Evolutionary conservation across 2,113 vertebrate genomes (phyloP).

Genomic region (Ameiurus melas): DNA sequence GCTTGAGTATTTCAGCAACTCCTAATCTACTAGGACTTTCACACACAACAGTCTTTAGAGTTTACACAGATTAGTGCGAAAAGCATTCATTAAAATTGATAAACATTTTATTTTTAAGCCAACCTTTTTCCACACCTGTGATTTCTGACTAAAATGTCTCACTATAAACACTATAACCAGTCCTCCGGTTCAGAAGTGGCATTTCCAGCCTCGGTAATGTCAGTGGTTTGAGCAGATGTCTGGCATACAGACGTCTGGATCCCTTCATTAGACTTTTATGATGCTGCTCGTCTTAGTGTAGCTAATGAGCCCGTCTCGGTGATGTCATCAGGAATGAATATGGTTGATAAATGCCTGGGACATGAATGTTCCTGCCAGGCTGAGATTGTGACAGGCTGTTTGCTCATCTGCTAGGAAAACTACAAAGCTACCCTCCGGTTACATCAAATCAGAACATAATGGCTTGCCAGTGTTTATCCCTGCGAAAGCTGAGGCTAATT

Average conservation of each 20-base stretch:
- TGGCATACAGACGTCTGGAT: constrained; percentile 30
- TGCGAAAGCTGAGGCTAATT: not conserved
- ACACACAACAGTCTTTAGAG: no score
- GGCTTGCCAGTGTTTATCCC: not conserved
- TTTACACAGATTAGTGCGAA: no score
- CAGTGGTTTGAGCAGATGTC: not conserved
- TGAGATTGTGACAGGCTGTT: constrained; percentile 11
- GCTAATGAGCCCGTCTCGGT: constrained; percentile 41
- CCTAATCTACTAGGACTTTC: no score
- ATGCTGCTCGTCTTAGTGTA: constrained; percentile 30
- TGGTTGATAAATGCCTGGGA: not conserved
- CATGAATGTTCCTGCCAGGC: constrained; percentile 1
- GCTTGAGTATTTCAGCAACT: no score
- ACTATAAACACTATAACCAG: not conserved
- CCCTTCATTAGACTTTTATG: constrained; percentile 45
- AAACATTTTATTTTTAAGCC: not conserved
- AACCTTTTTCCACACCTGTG: not conserved
- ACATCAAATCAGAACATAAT: not conserved
- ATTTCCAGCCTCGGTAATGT: not conserved
- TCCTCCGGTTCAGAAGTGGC: not conserved
- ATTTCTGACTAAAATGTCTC: not conserved
- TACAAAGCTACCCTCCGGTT: not conserved
- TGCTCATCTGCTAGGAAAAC: constrained; percentile 6
- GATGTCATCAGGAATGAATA: constrained; percentile 30
- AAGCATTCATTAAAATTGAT: not conserved